Conservation (phyloP, 1,140 invertebrate species). For the Rhynchophorus ferrugineus region DNA sequence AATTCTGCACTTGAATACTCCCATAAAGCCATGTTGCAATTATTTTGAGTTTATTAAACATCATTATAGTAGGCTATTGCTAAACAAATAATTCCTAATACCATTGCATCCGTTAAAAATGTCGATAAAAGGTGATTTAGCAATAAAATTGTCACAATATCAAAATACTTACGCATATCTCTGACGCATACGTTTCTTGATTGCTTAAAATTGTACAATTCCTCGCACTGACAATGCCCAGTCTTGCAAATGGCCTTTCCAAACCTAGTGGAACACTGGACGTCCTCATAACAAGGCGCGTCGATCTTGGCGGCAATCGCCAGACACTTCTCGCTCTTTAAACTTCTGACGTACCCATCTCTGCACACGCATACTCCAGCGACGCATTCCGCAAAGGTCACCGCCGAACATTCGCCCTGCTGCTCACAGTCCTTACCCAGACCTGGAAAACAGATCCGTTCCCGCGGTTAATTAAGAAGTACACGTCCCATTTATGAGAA, state of each 20-base stretch:
- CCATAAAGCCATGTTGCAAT: too few species aligned
- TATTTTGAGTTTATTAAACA: too few species aligned
- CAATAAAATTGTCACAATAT: too few species aligned
- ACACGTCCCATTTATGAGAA: too few species aligned
- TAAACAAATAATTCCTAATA: too few species aligned
- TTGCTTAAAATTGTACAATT: conserved; percentile 17
- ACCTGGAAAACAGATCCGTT: not conserved
- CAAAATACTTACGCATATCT: conserved; percentile 20
- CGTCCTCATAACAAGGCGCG: conserved; percentile 6
- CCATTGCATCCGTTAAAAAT: too few species aligned
- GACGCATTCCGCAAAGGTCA: not conserved
- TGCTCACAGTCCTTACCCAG: not conserved
- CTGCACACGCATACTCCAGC: not conserved
- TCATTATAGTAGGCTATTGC: too few species aligned
- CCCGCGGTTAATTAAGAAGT: not conserved
- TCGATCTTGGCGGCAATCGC: not conserved
- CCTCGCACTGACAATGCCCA: conserved; percentile 16
- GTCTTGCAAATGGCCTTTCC: conserved; percentile 6
- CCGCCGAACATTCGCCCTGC: not conserved
- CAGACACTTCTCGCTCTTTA: not conserved
- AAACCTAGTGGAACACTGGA: not conserved
- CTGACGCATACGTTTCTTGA: conserved; percentile 13
- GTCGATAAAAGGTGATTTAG: too few species aligned
- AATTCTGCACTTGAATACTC: too few species aligned
- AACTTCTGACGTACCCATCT: not conserved